phyloP scores from a whole-genome alignment of 2,888 invertebrate genomes.

The Sussaba pulchella region DNA sequence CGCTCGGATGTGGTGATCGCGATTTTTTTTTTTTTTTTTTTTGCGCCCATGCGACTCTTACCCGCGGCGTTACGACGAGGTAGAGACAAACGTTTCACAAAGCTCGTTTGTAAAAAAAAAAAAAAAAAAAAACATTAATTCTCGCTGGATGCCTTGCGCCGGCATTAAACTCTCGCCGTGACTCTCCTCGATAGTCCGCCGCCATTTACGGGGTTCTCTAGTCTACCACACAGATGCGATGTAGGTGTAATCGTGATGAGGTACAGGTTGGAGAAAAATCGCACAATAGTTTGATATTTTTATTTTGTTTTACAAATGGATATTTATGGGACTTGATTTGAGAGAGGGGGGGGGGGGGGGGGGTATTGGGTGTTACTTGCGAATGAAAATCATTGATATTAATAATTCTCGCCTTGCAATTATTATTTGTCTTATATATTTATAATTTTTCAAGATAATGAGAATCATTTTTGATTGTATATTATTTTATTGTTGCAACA shows the following conservation, averaged over 20 bases:
- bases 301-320: no score
- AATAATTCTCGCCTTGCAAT: no score
- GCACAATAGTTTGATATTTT: conserved; percentile 33
- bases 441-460: no score
- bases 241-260: not conserved
- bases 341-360: no score
- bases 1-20: conserved; percentile 69
- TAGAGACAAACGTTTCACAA: conserved; percentile 38
- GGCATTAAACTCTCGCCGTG: conserved; percentile 6
- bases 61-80: conserved; percentile 18
- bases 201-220: conserved; percentile 30
- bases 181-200: conserved; percentile 7
- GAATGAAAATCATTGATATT: no score
- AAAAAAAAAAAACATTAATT: conserved; percentile 49
- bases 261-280: conserved; percentile 35
- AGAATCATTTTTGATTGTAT: no score
- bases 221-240: not conserved
- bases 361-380: no score
- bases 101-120: conserved; percentile 64
- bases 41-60: conserved; percentile 54
- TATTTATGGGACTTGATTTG: no score
- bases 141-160: not conserved
- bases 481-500: no score
- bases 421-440: no score
- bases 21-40: conserved; percentile 10